Percentiles rank a stretch among this genome's conserved stretches.
Conservation (phyloP, 2,113 vertebrate genomes). For the Paramormyrops kingsleyae region DNA sequence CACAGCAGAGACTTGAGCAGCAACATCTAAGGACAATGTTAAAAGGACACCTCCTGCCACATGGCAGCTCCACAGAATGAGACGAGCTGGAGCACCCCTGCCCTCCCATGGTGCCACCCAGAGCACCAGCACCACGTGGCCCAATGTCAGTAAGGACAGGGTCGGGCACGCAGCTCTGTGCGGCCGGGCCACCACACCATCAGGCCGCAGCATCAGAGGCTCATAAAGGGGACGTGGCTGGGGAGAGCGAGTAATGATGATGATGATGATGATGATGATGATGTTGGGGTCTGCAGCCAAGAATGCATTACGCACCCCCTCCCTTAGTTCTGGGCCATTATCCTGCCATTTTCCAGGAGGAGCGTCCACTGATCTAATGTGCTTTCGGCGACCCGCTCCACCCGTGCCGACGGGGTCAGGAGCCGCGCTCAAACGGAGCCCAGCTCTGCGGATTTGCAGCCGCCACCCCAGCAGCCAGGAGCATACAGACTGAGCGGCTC, state of each 20-base stretch:
- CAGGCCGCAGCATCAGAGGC: conserved; percentile 22
- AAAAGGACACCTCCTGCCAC: neutral
- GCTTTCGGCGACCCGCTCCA: neutral
- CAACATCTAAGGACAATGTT: neutral
- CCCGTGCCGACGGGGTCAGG: neutral
- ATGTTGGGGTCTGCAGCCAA: conserved; percentile 28
- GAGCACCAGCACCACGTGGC: neutral
- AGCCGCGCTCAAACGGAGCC: neutral
- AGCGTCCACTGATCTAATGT: neutral
- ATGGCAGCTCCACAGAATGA: neutral
- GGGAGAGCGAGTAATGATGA: conserved; percentile 29
- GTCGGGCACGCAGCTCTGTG: conserved; percentile 30
- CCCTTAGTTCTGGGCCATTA: conserved; percentile 47
- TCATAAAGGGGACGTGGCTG: conserved; percentile 35
- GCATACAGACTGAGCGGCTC: neutral
- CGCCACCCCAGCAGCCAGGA: neutral
- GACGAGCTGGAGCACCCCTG: neutral
- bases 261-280: conserved; percentile 22
- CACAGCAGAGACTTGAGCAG: neutral
- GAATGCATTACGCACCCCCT: conserved; percentile 21
- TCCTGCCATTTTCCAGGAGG: conserved; percentile 21
- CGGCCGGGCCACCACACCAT: conserved; percentile 12
- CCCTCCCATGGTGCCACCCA: neutral
- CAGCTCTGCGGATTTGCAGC: neutral
- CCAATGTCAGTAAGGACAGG: neutral